Evolutionary conservation across 2,797 vertebrate species (phyloP).

Genomic region (Molossus molossus): DNA sequence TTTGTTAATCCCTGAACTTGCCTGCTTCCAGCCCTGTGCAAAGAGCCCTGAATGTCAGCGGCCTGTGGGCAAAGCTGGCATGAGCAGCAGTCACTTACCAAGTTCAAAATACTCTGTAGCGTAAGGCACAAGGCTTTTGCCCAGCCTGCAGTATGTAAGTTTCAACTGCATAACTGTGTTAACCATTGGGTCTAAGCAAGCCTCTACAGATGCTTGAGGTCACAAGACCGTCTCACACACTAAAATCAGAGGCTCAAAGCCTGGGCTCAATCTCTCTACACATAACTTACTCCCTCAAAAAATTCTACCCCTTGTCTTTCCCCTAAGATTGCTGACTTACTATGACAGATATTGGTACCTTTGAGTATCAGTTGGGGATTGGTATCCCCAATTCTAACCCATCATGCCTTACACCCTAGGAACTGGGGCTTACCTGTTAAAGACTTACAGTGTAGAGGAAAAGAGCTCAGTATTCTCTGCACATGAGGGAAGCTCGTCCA

Average conservation of each 20-base stretch:
- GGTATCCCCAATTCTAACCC: background rate
- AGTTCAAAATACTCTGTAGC: background rate
- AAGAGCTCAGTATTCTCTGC: background rate
- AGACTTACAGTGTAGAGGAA: background rate
- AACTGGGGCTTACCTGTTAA: background rate
- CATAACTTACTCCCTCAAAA: background rate
- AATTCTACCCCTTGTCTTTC: background rate
- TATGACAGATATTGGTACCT: background rate
- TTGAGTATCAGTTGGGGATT: too few species aligned
- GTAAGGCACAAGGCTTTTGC: background rate
- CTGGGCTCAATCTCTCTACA: background rate
- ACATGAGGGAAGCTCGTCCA: background rate
- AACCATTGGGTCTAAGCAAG: background rate
- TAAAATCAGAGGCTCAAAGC: background rate
- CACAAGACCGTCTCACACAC: background rate
- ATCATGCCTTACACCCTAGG: background rate
- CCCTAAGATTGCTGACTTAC: background rate
- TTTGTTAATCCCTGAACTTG: background rate
- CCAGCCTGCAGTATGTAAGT: background rate
- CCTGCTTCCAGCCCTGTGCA: background rate
- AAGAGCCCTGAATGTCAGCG: background rate
- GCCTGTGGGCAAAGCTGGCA: background rate
- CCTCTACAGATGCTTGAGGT: background rate
- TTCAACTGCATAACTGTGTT: background rate
- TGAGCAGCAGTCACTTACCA: background rate